Evolutionary conservation across 2,113 vertebrate species (phyloP), one percentile per base, ranked within the genome.

Genomic region (Physeter macrocephalus): DNA sequence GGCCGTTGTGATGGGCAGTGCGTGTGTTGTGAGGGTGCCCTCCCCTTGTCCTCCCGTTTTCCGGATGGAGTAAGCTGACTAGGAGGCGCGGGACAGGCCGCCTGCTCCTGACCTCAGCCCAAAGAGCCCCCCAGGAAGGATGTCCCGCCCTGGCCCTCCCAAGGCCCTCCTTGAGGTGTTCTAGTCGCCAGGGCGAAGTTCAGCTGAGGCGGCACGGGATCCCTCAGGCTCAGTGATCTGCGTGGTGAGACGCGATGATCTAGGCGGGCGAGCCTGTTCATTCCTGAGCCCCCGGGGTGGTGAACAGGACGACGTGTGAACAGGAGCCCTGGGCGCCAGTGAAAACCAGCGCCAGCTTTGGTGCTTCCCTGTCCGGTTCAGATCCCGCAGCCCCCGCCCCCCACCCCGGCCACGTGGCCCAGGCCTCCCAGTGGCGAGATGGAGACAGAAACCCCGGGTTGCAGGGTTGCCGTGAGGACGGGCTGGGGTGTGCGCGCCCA

Each of bases 401-500:
- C 27, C 0, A 0, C 8, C 43, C 18, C 25, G 43, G 80, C 52
- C 18, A 3, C 0, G 5, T 29, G 46, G 49, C 57, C 2, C 12
- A 0, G 17, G 69, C 25, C 7, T 74, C 64, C 8, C 1, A 0
- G 0, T 8, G 17, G 41, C 5, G 13, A 64, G 88, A 5, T 8
- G 71, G 62, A n/a, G 69, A 10, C 1, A 12, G 46, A 25, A 27
- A 21, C 23, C 34, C 27, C 8, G 5, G 13, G 9, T n/a, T 12
- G 0, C 43, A 29, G 39, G 49, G 25, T 27, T 34, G 5, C 9
- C 7, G 0, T 1, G 29, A 4, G n/a, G 6, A 8, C 7, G 0
- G 8, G 43, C 46, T 6, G 3, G 34, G 27, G 5, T 5, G 2
- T 4, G 5, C 12, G 2, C 4, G 8, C 2, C 10, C 1, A 3